phyloP scores from a whole-genome alignment of 2,113 vertebrate genomes.

The human region GRCh38 chr15:47788001-47788500 shows the following conservation, averaged over 20 bases:
- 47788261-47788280: not conserved
- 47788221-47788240: not conserved
- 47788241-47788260: not conserved
- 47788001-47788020: not conserved
- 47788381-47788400: not conserved
- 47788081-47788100: not conserved
- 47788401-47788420: not conserved
- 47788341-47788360: not conserved
- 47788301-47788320: not conserved
- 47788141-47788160: not conserved
- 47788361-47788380: not conserved
- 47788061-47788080: not conserved
- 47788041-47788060: not conserved
- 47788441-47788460: constrained; percentile 22
- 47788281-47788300: not conserved
- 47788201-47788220: not conserved
- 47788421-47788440: not conserved
- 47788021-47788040: not conserved
- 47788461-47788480: constrained; percentile 2
- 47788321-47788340: not conserved
- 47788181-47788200: not conserved
- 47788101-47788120: not conserved
- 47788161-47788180: not conserved
- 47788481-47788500: constrained; percentile 42
- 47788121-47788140: no score